Conservation (phyloP, 2,888 invertebrate species). For the Yponomeuta plumbellus region DNA sequence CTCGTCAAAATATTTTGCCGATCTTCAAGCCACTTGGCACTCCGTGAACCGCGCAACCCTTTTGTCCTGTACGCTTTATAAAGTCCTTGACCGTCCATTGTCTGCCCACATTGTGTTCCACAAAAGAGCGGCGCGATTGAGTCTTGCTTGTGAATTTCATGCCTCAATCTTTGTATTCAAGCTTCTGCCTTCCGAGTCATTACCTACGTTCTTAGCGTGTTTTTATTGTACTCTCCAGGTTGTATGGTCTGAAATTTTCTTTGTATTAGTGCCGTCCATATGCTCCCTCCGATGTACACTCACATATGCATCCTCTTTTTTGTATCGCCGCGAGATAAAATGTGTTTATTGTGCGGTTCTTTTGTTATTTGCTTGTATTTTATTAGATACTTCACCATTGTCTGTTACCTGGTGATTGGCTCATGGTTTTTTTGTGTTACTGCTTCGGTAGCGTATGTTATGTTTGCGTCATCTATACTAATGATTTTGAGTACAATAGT, state of each 20-base stretch:
- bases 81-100: slow-evolving; percentile 72
- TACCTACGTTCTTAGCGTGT: slow-evolving; percentile 56
- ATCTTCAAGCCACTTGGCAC: slow-evolving; percentile 9
- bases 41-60: slow-evolving; percentile 47
- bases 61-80: slow-evolving; percentile 50
- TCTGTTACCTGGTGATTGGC: slow-evolving; percentile 60
- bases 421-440: slow-evolving; percentile 55
- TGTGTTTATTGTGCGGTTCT: slow-evolving; percentile 47
- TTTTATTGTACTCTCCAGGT: slow-evolving; percentile 54
- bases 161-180: slow-evolving; percentile 67
- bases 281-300: not conserved
- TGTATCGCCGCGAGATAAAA: slow-evolving; percentile 3
- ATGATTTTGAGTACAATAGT: slow-evolving; percentile 72
- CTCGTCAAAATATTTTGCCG: slow-evolving; percentile 12
- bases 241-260: slow-evolving; percentile 13
- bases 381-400: slow-evolving; percentile 30
- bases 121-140: slow-evolving; percentile 69
- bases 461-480: slow-evolving; percentile 74
- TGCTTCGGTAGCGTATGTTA: slow-evolving; percentile 50
- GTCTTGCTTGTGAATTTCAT: slow-evolving; percentile 69
- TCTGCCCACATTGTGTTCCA: slow-evolving; percentile 44
- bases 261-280: slow-evolving; percentile 9
- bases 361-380: slow-evolving; percentile 29
- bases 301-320: slow-evolving; percentile 1
- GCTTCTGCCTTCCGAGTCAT: slow-evolving; percentile 72